Base-by-base conservation (phyloP, 2,888 invertebrate species). In the Automeris io region DNA sequence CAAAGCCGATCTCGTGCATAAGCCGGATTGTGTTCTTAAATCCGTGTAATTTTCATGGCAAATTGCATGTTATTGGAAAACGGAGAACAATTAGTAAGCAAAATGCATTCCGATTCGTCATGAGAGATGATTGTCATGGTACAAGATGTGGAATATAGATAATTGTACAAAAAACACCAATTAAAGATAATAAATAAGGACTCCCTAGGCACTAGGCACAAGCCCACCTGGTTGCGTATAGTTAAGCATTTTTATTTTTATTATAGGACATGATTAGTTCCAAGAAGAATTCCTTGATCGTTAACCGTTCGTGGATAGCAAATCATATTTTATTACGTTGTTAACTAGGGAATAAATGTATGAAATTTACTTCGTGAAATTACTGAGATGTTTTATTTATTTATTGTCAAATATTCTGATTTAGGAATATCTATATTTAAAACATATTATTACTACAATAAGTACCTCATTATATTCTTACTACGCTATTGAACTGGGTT, bases 1-100 rank as follows among this genome's bases (percentile, higher is more conserved):
- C 65, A 58, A 57, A 61, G 51, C 49, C 23, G 18, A 9, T 61
- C 52, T 59, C 48, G 58, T 46, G 47, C 57, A 55, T 54, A 54
- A 54, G 53, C 35, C 45, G 36, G 16, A 29, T 29, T 18, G 18
- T 24, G 23, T 37, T 32, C 32, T 22, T 37, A 43, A 29, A 32
- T 18, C 37, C 39, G 37, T 47, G 40, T 38, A 40, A 45, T 45
- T 43, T 39, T 35, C 38, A 35, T 40, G 42, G 22, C 32, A 19
- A 25, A 37, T 37, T 33, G 21, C 13, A 11, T 32, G 24, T 35
- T 35, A 29, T 36, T 31, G 22, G 23, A 37, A 32, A 23, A 23
- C 22, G 21, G 23, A 22, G 31, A 22, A 29, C 29, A 26, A 19
- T 34, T 36, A 13, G 29, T 23, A 18, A 32, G 23, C 31, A 31